These are phyloP conservation scores for Enteromius radiatus DNA, from an alignment of 2,797 vertebrate species.

Conservation along the genomic window DNA sequence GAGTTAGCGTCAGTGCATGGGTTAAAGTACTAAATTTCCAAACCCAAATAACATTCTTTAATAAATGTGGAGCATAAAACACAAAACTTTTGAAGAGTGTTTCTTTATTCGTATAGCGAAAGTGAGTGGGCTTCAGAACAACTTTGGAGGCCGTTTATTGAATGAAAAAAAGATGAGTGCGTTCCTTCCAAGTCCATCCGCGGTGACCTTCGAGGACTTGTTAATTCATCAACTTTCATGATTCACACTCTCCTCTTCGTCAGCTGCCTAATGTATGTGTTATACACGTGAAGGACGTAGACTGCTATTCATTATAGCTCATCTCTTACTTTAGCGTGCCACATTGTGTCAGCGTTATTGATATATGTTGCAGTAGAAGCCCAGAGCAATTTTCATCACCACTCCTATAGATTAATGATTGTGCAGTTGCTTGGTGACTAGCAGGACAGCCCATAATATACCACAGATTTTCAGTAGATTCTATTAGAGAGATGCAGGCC, in stretches of 20 bases:
- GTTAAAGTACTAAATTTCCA: background rate
- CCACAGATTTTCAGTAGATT: background rate
- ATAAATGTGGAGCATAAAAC: background rate
- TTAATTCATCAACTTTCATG: constrained; percentile 17
- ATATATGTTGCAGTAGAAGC: constrained; percentile 37
- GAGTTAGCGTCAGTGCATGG: background rate
- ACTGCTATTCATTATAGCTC: constrained; percentile 24
- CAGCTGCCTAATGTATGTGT: constrained; percentile 38
- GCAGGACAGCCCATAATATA: background rate
- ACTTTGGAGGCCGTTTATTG: background rate
- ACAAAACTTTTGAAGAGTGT: background rate
- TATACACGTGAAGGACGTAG: constrained; percentile 17
- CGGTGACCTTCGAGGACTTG: constrained; percentile 33
- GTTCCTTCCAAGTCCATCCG: constrained; percentile 8
- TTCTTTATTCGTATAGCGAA: background rate
- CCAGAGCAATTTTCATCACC: constrained; percentile 6
- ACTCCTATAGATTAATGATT: constrained; percentile 22
- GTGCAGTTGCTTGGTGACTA: constrained; percentile 20
- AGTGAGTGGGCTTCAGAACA: background rate
- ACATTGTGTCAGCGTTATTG: constrained; percentile 39
- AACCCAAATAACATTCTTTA: background rate
- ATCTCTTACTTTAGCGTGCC: constrained; percentile 23
- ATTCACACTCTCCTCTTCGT: constrained; percentile 7
- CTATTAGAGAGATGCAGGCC: background rate
- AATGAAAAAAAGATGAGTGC: constrained; percentile 1